Percentiles rank a stretch among this genome's conserved stretches.
phyloP scores from a whole-genome alignment of 2,113 vertebrate species.

The Panthera leo region DNA sequence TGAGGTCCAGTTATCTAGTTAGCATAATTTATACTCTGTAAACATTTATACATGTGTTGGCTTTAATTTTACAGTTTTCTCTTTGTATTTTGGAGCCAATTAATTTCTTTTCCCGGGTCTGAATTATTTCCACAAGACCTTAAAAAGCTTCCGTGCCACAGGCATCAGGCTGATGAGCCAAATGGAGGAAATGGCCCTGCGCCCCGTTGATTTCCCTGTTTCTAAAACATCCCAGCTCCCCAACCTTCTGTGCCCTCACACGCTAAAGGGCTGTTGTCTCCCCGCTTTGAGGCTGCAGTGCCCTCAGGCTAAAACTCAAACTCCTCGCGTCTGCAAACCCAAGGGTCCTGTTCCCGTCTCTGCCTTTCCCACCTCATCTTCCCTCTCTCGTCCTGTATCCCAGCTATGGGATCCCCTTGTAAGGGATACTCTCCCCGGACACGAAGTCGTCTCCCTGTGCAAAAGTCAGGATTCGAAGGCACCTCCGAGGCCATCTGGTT shows the following conservation, averaged over 20 bases:
- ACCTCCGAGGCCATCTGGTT: not conserved
- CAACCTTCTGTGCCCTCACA: not conserved
- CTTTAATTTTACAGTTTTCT: conserved; percentile 38
- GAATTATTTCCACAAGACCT: not conserved
- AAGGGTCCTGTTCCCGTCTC: not conserved
- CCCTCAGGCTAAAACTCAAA: not conserved
- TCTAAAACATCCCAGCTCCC: not conserved
- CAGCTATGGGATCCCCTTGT: not conserved
- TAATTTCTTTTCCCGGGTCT: conserved; percentile 31
- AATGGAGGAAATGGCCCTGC: not conserved
- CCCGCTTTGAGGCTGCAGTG: not conserved
- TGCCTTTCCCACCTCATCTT: not conserved
- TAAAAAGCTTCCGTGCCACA: not conserved
- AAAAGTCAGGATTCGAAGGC: not conserved
- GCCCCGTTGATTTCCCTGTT: not conserved
- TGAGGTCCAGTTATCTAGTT: conserved; percentile 16
- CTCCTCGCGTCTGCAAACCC: not conserved
- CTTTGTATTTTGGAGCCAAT: conserved; percentile 52
- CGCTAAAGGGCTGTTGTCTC: not conserved
- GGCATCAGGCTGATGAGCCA: not conserved
- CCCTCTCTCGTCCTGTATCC: not conserved
- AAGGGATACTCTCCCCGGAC: not conserved
- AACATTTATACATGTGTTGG: conserved; percentile 19
- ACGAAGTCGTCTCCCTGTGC: not conserved
- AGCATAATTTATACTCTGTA: conserved; percentile 27